A percentile compares a stretch with the other conserved stretches of the same genome.
Conservation (phyloP, 2,113 vertebrate genomes). For the Oxyruncus cristatus region DNA sequence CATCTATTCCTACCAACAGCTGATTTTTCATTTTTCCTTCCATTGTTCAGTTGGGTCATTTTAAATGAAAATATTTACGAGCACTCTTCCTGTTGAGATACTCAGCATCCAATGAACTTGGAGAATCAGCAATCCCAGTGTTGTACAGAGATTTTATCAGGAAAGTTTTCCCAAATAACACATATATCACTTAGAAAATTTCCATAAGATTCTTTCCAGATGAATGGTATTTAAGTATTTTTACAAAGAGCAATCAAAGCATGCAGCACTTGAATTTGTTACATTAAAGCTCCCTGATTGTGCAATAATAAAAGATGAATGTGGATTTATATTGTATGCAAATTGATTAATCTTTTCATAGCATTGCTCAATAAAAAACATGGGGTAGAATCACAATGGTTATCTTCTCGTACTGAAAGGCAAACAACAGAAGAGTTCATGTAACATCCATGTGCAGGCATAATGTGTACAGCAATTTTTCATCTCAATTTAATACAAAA, state of each 20-base stretch:
- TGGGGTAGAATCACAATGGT: not conserved
- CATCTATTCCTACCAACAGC: not conserved
- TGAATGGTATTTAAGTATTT: conserved; percentile 39
- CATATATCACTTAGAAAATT: not conserved
- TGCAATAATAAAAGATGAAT: conserved; percentile 49
- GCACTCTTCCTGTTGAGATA: not conserved
- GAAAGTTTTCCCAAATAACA: not conserved
- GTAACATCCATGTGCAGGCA: not conserved
- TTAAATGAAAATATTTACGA: not conserved
- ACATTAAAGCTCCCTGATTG: conserved; percentile 52
- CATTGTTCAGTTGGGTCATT: not conserved
- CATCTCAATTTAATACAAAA: not conserved
- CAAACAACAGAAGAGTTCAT: not conserved
- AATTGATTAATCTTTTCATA: conserved; percentile 47
- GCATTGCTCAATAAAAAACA: not conserved
- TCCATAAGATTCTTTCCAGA: not conserved
- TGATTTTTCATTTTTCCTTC: not conserved
- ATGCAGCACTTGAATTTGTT: conserved; percentile 38
- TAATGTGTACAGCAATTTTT: not conserved
- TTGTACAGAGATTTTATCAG: not conserved
- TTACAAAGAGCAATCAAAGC: conserved; percentile 47
- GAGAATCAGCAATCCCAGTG: not conserved
- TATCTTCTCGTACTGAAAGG: not conserved
- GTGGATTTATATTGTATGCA: conserved; percentile 53
- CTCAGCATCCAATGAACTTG: not conserved